A percentile compares a stretch with the other conserved stretches of the same genome.
These are phyloP conservation scores for Pedionomus torquatus DNA, from an alignment of 2,113 vertebrate genomes.

Conservation along the genomic window DNA sequence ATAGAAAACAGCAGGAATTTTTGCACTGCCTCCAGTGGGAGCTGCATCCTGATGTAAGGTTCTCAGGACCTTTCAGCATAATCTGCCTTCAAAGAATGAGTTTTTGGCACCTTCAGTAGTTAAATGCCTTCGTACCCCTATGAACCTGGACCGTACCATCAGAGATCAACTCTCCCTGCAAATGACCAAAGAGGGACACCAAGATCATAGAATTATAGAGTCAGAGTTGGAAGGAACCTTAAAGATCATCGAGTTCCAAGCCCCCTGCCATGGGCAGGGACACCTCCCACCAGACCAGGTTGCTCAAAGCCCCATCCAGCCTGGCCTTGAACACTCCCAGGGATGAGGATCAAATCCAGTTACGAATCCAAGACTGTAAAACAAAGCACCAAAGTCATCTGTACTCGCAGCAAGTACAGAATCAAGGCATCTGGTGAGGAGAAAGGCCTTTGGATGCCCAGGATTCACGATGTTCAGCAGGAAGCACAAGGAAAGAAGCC, in stretches of 20 bases:
- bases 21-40: not conserved
- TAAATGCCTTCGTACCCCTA: not conserved
- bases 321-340: no score
- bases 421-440: not conserved
- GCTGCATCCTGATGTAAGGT: not conserved
- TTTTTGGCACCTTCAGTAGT: not conserved
- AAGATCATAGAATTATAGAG: not conserved
- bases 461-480: not conserved
- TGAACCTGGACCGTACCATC: not conserved
- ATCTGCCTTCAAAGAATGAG: not conserved
- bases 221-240: no score
- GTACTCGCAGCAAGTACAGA: not conserved
- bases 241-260: no score
- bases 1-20: not conserved
- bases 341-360: not conserved
- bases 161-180: not conserved
- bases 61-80: not conserved
- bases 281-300: no score
- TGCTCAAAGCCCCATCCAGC: no score
- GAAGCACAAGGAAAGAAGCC: not conserved
- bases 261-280: no score
- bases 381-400: not conserved
- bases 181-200: not conserved
- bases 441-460: not conserved
- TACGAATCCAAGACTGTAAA: not conserved